Base-by-base conservation (phyloP, 2,113 vertebrate species). In the Myotis lucifugus region DNA sequence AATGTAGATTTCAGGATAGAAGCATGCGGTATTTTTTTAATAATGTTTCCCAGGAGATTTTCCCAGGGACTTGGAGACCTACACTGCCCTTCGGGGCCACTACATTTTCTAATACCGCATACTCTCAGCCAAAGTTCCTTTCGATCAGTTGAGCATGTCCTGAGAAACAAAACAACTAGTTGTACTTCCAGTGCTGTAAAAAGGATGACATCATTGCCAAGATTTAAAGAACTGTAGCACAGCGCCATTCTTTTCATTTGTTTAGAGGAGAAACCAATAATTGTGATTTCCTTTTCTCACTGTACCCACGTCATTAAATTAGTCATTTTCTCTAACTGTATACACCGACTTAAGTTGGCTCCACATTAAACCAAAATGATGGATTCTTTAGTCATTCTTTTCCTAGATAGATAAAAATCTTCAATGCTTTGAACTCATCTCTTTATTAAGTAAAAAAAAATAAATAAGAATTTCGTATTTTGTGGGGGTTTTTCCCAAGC, bases 31-130 rank as follows among this genome's bases (percentile, higher is more conserved):
- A 8, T 52, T 61, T 78, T 77, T 85, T 66, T 2, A 83, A 76
- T 94, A n/a, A 10, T 90, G 13, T 73, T 93, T 95, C 81, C 61
- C 56, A 86, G 54, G 87, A 94, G 82, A 85, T 79, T 93, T 94
- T 93, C 85, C 64, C 87, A 96, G 90, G 48, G 42, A 64, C 59
- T 73, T 50, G 32, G 86, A 85, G 91, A 89, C 70, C 72, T n/a
- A 5, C 19, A 37, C 9, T 95, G 84, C 73, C 83, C 87, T 88
- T 91, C 52, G 70, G 64, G 15, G 50, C n/a, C 32, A 12, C 19
- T 61, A 37, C 2, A 2, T 79, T 93, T 93, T 94, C 42, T 84
- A 83, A 50, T 14, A 5, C 10, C n/a, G n/a, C 14, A 8, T 52
- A 17, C 11, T 74, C 18, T 88, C 18, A 59, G 93, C 5, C n/a